Evolutionary conservation across 2,888 invertebrate species (phyloP).

Genomic region (Nineta flava): DNA sequence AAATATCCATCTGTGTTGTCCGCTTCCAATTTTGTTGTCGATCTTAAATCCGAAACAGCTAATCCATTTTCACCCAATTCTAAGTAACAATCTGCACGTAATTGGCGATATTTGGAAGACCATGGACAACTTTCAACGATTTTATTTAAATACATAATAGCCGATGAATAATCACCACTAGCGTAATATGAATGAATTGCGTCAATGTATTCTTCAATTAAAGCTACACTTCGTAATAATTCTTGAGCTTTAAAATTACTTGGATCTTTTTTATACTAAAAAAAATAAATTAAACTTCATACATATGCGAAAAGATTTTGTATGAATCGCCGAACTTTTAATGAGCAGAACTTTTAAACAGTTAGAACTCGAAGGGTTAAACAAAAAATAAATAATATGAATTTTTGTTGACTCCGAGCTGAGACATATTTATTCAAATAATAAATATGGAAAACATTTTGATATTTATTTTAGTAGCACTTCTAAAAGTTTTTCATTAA

Average conservation of each 20-base stretch:
- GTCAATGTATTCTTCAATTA: slow-evolving; percentile 44
- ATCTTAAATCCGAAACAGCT: slow-evolving; percentile 81
- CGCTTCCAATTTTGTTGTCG: slow-evolving; percentile 75
- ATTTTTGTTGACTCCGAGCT: too few relatives aligned
- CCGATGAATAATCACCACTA: slow-evolving; percentile 36
- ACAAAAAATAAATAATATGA: too few relatives aligned
- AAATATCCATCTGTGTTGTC: slow-evolving; percentile 83
- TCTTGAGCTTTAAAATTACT: slow-evolving; percentile 60
- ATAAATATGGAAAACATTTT: too few relatives aligned
- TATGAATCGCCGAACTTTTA: neutral
- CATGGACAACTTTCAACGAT: slow-evolving; percentile 77
- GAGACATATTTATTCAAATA: too few relatives aligned
- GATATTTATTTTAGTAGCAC: too few relatives aligned
- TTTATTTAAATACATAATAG: slow-evolving; percentile 46
- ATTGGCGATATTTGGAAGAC: slow-evolving; percentile 67
- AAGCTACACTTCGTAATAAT: slow-evolving; percentile 47
- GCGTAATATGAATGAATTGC: slow-evolving; percentile 45
- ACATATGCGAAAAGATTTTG: neutral
- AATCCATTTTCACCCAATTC: slow-evolving; percentile 60
- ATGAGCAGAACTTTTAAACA: neutral
- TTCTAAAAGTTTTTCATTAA: too few relatives aligned
- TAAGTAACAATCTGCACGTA: slow-evolving; percentile 74
- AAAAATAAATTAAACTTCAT: slow-evolving; percentile 9
- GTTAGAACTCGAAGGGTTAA: too few relatives aligned
- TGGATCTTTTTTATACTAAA: slow-evolving; percentile 51